Evolutionary conservation across 1,140 invertebrate species (phyloP), one percentile per base, ranked within the genome.

Genomic region (Bradynema listronoti): DNA sequence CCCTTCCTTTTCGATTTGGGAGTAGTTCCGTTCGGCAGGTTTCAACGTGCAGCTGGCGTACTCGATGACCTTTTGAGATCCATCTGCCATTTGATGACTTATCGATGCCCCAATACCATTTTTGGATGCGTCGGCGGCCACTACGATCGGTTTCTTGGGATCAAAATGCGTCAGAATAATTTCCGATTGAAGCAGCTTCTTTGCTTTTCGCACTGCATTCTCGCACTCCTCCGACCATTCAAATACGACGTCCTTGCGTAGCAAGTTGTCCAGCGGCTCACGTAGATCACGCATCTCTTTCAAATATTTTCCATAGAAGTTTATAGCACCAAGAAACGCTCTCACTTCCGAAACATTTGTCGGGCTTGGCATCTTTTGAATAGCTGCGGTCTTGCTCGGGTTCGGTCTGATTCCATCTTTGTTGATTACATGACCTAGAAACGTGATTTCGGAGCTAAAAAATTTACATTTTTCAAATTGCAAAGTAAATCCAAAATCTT

Each of bases 1-100:
- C 3, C 53, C 53, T 75, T 85, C 83, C 65, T 79, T 82, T 32
- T 85, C 81, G 27, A 83, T 80, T 58, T 81, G 79, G 7, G 77
- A 58, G 50, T 84, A 83, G 51, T 79, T 82, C 64, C 72, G 63
- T 65, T 84, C 79, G 4, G 80, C 65, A 30, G 67, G 41, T n/a
- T 67, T 71, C 32, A 84, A 66, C 0, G 75, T 74, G 46, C 78
- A 63, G 7, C 82, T 83, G 11, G 75, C 80, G 69, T 70, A 65
- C 33, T 51, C 53, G 25, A 83, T 77, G 2, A 81, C 80, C 60
- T 62, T 60, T 65, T 82, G 79, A 1, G 34, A 36, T 14, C 71
- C 75, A 62, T 80, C 71, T 19, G 62, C 14, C n/a, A 77, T 66
- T 1, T 46, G 61, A 58, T 84, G 82, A 2, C 76, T 75, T 0